These are phyloP conservation scores for Choristoneura rosaceana DNA, from an alignment of 2,888 invertebrate genomes.

Conservation along the genomic window DNA sequence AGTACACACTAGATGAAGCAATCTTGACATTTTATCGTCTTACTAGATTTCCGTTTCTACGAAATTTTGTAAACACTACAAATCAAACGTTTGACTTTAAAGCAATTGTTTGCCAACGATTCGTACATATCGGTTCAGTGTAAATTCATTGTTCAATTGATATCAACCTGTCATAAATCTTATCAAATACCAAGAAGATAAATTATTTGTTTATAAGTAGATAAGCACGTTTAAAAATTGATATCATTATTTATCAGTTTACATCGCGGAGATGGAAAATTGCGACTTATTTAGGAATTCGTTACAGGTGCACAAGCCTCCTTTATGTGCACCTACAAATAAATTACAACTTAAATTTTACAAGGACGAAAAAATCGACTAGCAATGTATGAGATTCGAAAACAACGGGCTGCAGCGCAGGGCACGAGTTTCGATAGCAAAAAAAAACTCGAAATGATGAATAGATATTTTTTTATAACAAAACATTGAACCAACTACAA, in stretches of 20 bases:
- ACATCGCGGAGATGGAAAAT: conserved; percentile 25
- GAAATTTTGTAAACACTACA: neutral
- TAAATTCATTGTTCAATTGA: conserved; percentile 32
- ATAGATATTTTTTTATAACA: too few species aligned
- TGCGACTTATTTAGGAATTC: neutral
- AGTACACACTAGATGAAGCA: neutral
- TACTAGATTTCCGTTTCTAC: neutral
- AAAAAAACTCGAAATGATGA: too few species aligned
- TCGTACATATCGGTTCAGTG: conserved; percentile 6
- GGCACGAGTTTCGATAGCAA: too few species aligned
- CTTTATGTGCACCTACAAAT: too few species aligned
- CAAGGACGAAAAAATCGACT: too few species aligned
- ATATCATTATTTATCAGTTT: conserved; percentile 20
- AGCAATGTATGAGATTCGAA: too few species aligned
- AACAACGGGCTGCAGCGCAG: too few species aligned
- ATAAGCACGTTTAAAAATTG: conserved; percentile 33
- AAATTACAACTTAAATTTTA: too few species aligned
- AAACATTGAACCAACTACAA: too few species aligned
- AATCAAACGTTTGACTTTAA: conserved; percentile 7
- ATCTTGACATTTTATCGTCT: conserved; percentile 10
- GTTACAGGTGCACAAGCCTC: neutral
- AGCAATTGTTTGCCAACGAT: conserved; percentile 18
- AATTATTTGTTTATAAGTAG: conserved; percentile 37
- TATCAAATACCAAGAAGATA: conserved; percentile 39
- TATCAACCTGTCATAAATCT: conserved; percentile 37